Evolutionary conservation across 2,888 invertebrate species (phyloP).

Genomic region (Acleris sparsana): DNA sequence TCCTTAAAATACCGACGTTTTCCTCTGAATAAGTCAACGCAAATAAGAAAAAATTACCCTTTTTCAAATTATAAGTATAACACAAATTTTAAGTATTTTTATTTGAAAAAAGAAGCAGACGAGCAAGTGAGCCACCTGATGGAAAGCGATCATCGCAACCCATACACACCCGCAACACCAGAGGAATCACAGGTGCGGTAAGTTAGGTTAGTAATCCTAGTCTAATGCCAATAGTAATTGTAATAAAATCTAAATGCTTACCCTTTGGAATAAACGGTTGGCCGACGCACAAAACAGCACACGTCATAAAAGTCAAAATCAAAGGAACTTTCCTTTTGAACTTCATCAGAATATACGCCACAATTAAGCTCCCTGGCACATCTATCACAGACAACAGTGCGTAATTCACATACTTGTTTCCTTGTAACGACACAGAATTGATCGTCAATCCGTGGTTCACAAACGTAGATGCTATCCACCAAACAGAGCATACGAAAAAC

Average conservation of each 20-base stretch:
- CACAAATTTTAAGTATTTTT: too few species aligned
- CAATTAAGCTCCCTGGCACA: conserved; percentile 82
- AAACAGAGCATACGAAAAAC: conserved; percentile 66
- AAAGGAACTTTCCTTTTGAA: conserved; percentile 83
- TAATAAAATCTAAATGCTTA: conserved; percentile 49
- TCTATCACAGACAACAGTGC: conserved; percentile 83
- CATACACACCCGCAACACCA: too few species aligned
- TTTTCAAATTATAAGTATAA: too few species aligned
- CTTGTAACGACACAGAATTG: conserved; percentile 88
- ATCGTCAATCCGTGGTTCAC: conserved; percentile 91
- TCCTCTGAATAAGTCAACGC: too few species aligned
- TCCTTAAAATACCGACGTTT: too few species aligned
- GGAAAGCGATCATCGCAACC: too few species aligned
- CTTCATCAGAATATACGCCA: conserved; percentile 80
- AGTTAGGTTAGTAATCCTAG: too few species aligned
- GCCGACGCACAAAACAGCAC: conserved; percentile 82
- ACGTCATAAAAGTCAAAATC: conserved; percentile 79
- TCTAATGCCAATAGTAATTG: too few species aligned
- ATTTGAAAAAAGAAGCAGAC: too few species aligned
- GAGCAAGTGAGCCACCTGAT: too few species aligned
- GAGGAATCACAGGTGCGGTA: too few species aligned
- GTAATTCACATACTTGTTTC: conserved; percentile 90
- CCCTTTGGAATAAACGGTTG: conserved; percentile 84
- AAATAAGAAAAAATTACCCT: too few species aligned
- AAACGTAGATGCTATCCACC: conserved; percentile 87